Percentiles rank a stretch among this genome's conserved stretches.
Conservation (phyloP, 2,888 invertebrate genomes). For the Parthenolecanium corni region DNA sequence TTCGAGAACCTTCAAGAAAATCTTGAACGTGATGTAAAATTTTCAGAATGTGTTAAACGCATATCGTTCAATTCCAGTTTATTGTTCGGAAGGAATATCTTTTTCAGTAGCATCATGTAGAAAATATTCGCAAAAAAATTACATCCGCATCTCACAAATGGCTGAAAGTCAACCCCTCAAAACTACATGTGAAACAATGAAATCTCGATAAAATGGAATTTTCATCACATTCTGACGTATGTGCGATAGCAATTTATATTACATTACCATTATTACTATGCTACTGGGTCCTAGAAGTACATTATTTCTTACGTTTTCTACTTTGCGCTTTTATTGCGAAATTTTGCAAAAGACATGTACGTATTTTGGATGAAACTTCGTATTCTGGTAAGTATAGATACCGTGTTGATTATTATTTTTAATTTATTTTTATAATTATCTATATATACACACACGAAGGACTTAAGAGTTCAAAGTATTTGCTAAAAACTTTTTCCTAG, state of each 20-base stretch:
- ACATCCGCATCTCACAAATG: too few species aligned
- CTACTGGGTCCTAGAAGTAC: conserved; percentile 55
- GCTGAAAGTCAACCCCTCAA: too few species aligned
- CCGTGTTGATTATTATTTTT: background rate
- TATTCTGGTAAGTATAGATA: conserved; percentile 37
- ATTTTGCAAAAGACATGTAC: conserved; percentile 50
- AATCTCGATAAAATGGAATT: conserved; percentile 1
- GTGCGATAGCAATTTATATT: conserved; percentile 12
- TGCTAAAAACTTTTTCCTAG: too few species aligned
- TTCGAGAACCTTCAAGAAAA: too few species aligned
- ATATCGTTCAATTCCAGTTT: too few species aligned
- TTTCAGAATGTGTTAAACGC: too few species aligned
- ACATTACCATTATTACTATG: conserved; percentile 24
- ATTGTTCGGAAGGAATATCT: too few species aligned
- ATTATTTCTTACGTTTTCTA: conserved; percentile 59
- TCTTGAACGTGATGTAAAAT: too few species aligned
- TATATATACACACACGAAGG: too few species aligned
- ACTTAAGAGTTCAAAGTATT: too few species aligned
- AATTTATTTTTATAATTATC: background rate
- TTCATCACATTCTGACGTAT: conserved; percentile 12
- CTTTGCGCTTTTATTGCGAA: conserved; percentile 54
- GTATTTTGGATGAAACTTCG: conserved; percentile 52
- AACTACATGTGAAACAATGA: background rate
- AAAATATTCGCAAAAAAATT: too few species aligned
- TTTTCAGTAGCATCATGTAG: too few species aligned